Conservation (phyloP, 2,888 invertebrate species). For the Allygus modestus region DNA sequence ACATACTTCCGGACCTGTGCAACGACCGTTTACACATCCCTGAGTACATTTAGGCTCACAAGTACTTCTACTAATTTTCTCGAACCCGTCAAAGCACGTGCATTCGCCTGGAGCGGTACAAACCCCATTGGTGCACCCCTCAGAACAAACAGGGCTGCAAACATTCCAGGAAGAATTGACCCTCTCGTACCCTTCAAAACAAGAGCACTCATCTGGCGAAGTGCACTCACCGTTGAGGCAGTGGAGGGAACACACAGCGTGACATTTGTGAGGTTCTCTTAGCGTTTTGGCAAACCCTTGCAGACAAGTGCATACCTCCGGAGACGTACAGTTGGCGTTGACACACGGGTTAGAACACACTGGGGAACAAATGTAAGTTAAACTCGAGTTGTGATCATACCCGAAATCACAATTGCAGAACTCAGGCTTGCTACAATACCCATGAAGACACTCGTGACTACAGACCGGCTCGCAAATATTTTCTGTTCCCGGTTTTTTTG, state of each 20-base stretch:
- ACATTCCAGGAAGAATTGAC: background rate
- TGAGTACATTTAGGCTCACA: conserved; percentile 63
- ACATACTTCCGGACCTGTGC: conserved; percentile 62
- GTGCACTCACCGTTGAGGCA: conserved; percentile 62
- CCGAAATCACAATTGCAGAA: conserved; percentile 59
- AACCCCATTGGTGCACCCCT: conserved; percentile 49
- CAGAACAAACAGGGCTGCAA: conserved; percentile 51
- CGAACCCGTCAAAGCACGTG: conserved; percentile 51
- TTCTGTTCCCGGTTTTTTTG: conserved; percentile 9
- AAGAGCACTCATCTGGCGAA: conserved; percentile 60
- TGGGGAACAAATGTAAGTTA: conserved; percentile 57
- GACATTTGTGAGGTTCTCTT: conserved; percentile 42
- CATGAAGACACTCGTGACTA: conserved; percentile 52
- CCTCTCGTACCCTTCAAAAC: conserved; percentile 50
- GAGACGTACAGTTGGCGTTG: conserved; percentile 61
- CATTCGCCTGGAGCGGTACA: conserved; percentile 59
- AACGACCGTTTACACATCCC: conserved; percentile 63
- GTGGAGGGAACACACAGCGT: conserved; percentile 59
- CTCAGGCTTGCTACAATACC: conserved; percentile 47
- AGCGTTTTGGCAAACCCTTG: conserved; percentile 44
- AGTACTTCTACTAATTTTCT: background rate
- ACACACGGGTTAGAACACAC: conserved; percentile 59
- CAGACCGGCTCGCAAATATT: conserved; percentile 58
- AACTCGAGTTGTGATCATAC: background rate
- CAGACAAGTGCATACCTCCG: conserved; percentile 61